A percentile compares a stretch with the other conserved stretches of the same genome.
Conservation (phyloP, 2,888 invertebrate genomes). For the Archips xylosteana region DNA sequence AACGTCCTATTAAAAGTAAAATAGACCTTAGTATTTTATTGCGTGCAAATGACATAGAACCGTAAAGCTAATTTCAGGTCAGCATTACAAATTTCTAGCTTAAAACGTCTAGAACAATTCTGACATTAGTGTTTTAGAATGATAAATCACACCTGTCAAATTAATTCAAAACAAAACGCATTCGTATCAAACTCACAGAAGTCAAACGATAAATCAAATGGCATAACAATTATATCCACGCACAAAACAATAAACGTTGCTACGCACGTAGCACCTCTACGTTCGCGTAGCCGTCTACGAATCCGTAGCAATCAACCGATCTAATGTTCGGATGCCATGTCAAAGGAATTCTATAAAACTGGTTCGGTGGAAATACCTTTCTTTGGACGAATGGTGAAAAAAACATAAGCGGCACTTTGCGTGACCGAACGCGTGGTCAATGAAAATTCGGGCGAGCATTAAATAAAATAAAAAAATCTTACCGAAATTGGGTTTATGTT, state of each 20-base stretch:
- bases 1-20: not conserved
- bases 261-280: conserved; percentile 57
- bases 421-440: conserved; percentile 75
- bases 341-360: conserved; percentile 77
- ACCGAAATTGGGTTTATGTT: conserved; percentile 8
- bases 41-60: not conserved
- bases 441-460: conserved; percentile 61
- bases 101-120: not conserved
- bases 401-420: conserved; percentile 80
- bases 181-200: conserved; percentile 13
- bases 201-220: conserved; percentile 47
- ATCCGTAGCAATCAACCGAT: conserved; percentile 73
- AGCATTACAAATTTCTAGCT: not conserved
- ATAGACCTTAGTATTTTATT: not conserved
- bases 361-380: conserved; percentile 60
- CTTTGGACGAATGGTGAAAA: conserved; percentile 58
- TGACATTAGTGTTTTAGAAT: not conserved
- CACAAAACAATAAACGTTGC: conserved; percentile 49
- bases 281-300: conserved; percentile 50
- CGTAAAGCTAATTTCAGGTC: not conserved
- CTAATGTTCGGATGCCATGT: conserved; percentile 83
- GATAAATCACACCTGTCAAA: conserved; percentile 8
- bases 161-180: conserved; percentile 16
- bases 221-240: conserved; percentile 47
- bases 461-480: conserved; percentile 16